Base-by-base conservation (phyloP, 2,113 vertebrate species). In the Anseranas semipalmata region DNA sequence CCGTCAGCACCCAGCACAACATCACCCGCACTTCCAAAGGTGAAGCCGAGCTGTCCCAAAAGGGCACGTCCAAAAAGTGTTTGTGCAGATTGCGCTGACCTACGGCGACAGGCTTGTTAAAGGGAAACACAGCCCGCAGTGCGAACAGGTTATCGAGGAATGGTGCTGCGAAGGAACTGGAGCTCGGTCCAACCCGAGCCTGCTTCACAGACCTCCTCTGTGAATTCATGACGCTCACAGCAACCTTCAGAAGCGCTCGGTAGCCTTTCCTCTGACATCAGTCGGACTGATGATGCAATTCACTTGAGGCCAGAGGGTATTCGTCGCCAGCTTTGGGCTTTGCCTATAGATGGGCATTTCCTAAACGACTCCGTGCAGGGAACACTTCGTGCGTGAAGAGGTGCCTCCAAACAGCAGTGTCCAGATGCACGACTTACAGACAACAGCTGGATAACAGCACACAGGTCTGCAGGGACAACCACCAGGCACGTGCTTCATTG, bases 361-460 rank as follows among this genome's bases (percentile, higher is more conserved):
- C 53, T 53, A 68, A 56, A 37, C 7, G 20, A 66, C 78, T 75
- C 65, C 58, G 24, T 50, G 56, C 7, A n/a, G 65, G 32, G 60
- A 93, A 83, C 25, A n/a, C 55, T 55, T 63, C 65, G 21, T 63
- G 68, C 67, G 74, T 48, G 53, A 39, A 72, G 66, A n/a, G 39
- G 33, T 35, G 41, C 33, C 83, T 68, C 33, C 62, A 70, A 59
- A 79, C 35, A 5, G 3, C 30, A 39, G n/a, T 10, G 39, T 80
- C 80, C 50, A 9, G 74, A 45, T 15, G 39, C 52, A 21, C 58
- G 8, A 7, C 33, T n/a, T 35, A n/a, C 33, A 35, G 58, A n/a
- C n/a, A 59, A 12, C n/a, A 30, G 50, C 67, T 39, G n/a, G n/a
- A 0, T 12, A 41, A 12, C 86, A 39, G 79, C 32, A 4, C 0